Percentiles rank a stretch among this genome's conserved stretches.
Evolutionary conservation across 2,797 vertebrate genomes (phyloP).

Genomic region (Rhabdomys pumilio): DNA sequence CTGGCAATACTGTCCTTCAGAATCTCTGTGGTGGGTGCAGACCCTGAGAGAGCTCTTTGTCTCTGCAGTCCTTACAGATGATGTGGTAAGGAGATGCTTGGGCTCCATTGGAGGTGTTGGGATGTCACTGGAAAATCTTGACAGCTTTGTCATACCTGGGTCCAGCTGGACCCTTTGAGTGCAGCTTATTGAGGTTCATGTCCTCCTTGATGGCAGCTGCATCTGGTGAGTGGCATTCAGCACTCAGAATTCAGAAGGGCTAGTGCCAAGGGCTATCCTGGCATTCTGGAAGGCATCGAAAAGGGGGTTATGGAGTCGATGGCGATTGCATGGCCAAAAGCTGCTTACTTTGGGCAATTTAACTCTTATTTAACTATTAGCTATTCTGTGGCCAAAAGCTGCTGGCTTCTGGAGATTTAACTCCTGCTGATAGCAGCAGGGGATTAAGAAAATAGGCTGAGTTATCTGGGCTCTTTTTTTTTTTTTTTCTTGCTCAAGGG

Average conservation of each 20-base stretch:
- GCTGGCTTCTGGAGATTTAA: background rate
- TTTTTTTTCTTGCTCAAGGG: background rate
- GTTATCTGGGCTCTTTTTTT: background rate
- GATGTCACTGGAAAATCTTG: background rate
- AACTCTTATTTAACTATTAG: too few species aligned
- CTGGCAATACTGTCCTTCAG: background rate
- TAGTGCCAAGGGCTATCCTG: background rate
- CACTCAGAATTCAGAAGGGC: background rate
- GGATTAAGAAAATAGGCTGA: background rate
- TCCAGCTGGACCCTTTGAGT: background rate
- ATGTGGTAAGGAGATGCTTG: background rate
- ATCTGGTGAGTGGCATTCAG: background rate
- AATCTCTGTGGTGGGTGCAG: background rate
- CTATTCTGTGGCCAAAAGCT: background rate
- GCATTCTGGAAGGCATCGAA: background rate
- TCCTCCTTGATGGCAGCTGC: background rate
- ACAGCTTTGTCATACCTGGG: background rate
- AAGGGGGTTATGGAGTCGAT: background rate
- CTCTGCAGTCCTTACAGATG: background rate
- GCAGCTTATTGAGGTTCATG: background rate
- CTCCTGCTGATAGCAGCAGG: background rate
- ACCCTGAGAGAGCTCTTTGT: background rate
- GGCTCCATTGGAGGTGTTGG: too few species aligned
- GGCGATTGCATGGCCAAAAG: background rate
- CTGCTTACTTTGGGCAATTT: too few species aligned